Base-by-base conservation (phyloP, 2,888 invertebrate species). In the Eugnorisma glareosa region DNA sequence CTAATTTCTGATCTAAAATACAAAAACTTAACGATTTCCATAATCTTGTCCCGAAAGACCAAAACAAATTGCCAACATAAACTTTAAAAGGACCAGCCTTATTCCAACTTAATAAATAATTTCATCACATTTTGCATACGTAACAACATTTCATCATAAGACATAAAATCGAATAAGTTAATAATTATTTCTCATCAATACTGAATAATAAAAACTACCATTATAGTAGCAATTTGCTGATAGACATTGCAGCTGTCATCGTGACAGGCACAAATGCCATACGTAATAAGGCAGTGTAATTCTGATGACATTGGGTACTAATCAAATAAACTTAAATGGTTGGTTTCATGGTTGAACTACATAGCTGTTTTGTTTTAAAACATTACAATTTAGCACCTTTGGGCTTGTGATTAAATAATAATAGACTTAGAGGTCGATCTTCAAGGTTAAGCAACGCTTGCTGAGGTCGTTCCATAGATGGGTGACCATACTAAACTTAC, bases 231-330 rank as follows among this genome's bases (percentile, higher is more conserved):
- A 82, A 88, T 84, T 84, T 69, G 63, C 67, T 73, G 67, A 77
- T 83, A 54, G 82, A 68, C 70, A 82, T 68, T 74, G 79, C 92
- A 92, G 87, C 91, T 92, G 92, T 91, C 89, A 91, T 75, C 77
- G 69, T 90, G 90, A 91, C 91, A 89, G 86, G 72, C 73, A 90
- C 83, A 90, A 78, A 93, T 92, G 91, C 87, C 90, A 89, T 81
- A 81, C 35, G 81, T 89, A 90, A 87, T 90, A 74, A 79, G 80
- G 67, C 68, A 82, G 79, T 79, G 77, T 82, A 89, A 88, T 86
- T 85, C 75, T 86, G 79, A 90, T 92, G 87, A 85, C 86, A 93
- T 59, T 57, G 48, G 54, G n/a, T 21, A 51, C 6, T 69, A 64
- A 68, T 59, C 35, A 66, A 81, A 68, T 51, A 24, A 37, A 63